Evolutionary conservation across 2,797 vertebrate genomes (phyloP).

Genomic region (Ctenochaetus hawaiiensis): DNA sequence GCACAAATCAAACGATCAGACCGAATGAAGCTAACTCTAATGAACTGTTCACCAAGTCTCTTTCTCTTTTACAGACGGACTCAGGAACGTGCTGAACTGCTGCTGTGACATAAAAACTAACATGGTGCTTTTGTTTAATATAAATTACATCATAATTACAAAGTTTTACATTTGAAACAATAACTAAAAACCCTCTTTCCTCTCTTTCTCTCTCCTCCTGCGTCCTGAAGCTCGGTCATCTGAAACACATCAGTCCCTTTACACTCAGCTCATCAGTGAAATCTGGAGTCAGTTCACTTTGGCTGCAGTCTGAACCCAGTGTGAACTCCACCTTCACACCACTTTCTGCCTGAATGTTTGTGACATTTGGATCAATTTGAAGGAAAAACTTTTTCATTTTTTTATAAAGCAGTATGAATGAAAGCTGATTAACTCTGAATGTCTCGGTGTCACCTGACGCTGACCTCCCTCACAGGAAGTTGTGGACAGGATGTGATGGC

Average conservation of each 20-base stretch:
- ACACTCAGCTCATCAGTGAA: no score
- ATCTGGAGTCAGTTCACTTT: background rate
- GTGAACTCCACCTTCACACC: background rate
- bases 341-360: background rate
- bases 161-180: background rate
- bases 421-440: no score
- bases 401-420: background rate
- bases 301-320: background rate
- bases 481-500: background rate
- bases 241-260: background rate
- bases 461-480: no score
- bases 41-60: no score
- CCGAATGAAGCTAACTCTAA: no score
- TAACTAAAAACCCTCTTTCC: background rate
- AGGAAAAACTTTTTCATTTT: background rate
- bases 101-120: background rate
- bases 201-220: background rate
- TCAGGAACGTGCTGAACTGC: background rate
- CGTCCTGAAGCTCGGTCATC: background rate
- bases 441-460: no score
- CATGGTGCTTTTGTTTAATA: background rate
- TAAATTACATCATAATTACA: conserved; percentile 20
- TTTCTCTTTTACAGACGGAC: background rate
- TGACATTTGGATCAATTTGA: background rate
- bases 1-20: no score